These are phyloP conservation scores for Prunella fulvescens DNA, from an alignment of 2,113 vertebrate species.

Conservation along the genomic window DNA sequence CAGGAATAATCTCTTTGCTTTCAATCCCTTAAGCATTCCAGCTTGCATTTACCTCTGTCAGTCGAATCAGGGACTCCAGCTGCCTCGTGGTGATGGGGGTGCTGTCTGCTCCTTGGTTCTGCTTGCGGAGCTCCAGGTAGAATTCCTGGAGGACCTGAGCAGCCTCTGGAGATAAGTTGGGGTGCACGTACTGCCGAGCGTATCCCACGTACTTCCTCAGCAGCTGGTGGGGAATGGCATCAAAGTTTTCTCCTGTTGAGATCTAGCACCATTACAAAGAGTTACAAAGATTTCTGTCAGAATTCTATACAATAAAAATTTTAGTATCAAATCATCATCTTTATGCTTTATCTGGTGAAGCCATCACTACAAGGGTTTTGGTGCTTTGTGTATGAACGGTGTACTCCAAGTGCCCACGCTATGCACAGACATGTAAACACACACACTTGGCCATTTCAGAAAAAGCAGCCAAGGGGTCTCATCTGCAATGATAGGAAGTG, in stretches of 20 bases:
- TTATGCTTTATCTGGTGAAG: background rate
- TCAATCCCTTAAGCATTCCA: background rate
- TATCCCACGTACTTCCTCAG: constrained; percentile 94
- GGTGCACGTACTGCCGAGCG: constrained; percentile 91
- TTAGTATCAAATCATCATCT: background rate
- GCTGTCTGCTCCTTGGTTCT: constrained; percentile 82
- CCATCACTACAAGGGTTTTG: background rate
- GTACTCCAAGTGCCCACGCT: background rate
- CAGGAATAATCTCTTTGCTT: background rate
- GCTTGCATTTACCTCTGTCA: constrained; percentile 82
- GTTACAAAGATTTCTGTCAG: background rate
- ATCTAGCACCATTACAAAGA: constrained; percentile 69
- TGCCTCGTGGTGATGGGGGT: constrained; percentile 97
- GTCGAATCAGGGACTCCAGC: constrained; percentile 91
- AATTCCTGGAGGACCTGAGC: constrained; percentile 89
- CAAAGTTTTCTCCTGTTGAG: constrained; percentile 79
- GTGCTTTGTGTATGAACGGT: background rate
- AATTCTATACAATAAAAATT: background rate
- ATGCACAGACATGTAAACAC: background rate
- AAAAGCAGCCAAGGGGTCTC: background rate
- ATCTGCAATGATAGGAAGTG: background rate
- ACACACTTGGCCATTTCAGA: background rate
- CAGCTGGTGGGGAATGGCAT: constrained; percentile 87
- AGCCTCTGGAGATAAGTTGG: constrained; percentile 83
- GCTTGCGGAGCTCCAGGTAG: constrained; percentile 90